These are phyloP conservation scores for Melipona beecheii DNA, from an alignment of 2,888 invertebrate genomes.

Conservation along the genomic window DNA sequence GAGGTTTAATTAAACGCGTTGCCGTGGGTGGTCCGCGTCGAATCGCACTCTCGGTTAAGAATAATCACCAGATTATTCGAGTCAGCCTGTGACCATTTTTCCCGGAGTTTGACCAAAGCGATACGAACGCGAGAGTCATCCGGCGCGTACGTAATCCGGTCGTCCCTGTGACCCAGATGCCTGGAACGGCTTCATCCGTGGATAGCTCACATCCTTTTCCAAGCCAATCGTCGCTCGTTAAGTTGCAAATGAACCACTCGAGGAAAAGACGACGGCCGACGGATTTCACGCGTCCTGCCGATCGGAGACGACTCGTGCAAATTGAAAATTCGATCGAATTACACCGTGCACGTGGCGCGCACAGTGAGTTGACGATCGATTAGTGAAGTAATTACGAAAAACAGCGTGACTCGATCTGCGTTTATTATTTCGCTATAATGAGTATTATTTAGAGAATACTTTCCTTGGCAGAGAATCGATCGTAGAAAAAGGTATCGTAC, in stretches of 20 bases:
- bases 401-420: slow-evolving; percentile 1
- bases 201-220: slow-evolving; percentile 56
- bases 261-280: slow-evolving; percentile 26
- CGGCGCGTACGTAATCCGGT: slow-evolving; percentile 23
- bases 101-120: slow-evolving; percentile 53
- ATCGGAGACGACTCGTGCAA: neutral
- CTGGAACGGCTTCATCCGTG: slow-evolving; percentile 27
- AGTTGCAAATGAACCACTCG: slow-evolving; percentile 55
- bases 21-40: slow-evolving; percentile 24
- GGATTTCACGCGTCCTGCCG: slow-evolving; percentile 36
- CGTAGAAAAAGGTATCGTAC: neutral
- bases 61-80: slow-evolving; percentile 27
- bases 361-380: neutral
- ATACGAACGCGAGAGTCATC: slow-evolving; percentile 38
- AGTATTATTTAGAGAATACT: slow-evolving; percentile 30
- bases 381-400: slow-evolving; percentile 27
- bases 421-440: slow-evolving; percentile 37
- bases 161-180: slow-evolving; percentile 48
- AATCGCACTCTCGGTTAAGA: neutral
- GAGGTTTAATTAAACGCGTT: slow-evolving; percentile 44
- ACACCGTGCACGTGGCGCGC: neutral
- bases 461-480: neutral
- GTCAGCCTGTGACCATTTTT: slow-evolving; percentile 29
- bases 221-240: slow-evolving; percentile 62
- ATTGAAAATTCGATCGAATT: slow-evolving; percentile 37